Conservation (phyloP, 2,888 invertebrate genomes). For the Eupithecia subumbrata region DNA sequence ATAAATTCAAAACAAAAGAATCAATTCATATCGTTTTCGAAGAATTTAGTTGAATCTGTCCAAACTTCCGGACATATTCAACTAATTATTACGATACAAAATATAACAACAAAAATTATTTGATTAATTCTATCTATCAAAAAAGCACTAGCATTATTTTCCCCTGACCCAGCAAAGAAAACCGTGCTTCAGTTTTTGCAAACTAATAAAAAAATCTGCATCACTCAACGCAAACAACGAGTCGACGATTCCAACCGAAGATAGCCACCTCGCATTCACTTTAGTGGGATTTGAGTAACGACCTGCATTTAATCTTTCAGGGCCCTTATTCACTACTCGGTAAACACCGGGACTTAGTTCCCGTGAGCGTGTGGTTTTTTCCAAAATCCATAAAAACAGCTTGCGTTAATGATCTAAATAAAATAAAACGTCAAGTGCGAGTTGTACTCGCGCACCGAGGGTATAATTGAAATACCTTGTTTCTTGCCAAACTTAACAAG, state of each 20-base stretch:
- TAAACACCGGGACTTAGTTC: background rate
- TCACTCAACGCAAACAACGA: constrained; percentile 31
- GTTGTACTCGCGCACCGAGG: no score
- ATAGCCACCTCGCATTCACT: constrained; percentile 43
- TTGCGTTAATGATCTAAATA: background rate
- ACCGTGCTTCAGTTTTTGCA: constrained; percentile 15
- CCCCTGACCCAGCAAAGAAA: constrained; percentile 5
- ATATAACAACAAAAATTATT: background rate
- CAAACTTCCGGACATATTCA: background rate
- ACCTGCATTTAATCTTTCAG: constrained; percentile 78
- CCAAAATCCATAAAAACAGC: background rate
- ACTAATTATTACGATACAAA: background rate
- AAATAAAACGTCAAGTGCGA: no score
- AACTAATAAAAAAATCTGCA: constrained; percentile 26
- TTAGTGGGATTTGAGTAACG: constrained; percentile 71
- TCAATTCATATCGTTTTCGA: no score
- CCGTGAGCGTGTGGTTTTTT: background rate
- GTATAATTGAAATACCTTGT: no score
- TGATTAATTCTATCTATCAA: background rate
- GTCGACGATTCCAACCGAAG: constrained; percentile 27
- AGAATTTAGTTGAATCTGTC: no score
- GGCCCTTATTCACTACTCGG: constrained; percentile 40
- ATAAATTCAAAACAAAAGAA: no score
- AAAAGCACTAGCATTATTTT: background rate
- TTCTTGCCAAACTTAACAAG: no score